Percentiles rank a stretch among this genome's conserved stretches.
These are phyloP conservation scores for Cataglyphis rosenhaueri DNA, from an alignment of 2,888 invertebrate genomes.

Conservation along the genomic window DNA sequence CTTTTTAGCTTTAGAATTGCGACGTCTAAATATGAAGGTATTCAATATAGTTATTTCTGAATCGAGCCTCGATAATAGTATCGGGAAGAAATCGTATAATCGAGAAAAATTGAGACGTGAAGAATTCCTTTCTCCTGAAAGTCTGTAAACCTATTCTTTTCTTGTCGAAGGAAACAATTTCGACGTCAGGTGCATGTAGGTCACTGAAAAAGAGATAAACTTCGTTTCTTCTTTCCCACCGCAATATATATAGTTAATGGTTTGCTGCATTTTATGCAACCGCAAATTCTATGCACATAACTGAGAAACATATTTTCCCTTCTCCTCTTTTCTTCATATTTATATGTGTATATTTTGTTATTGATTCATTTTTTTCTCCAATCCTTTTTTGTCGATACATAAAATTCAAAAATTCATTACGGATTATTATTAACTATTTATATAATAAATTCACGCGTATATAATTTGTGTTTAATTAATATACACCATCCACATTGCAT, in stretches of 20 bases:
- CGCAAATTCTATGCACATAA: not conserved
- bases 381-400: not conserved
- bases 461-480: not conserved
- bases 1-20: slow-evolving; percentile 12
- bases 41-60: slow-evolving; percentile 28
- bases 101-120: slow-evolving; percentile 29
- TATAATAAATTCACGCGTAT: not conserved
- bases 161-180: slow-evolving; percentile 65
- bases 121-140: not conserved
- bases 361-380: not conserved
- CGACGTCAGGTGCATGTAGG: slow-evolving; percentile 56
- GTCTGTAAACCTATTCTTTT: slow-evolving; percentile 46
- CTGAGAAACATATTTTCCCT: not conserved
- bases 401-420: not conserved
- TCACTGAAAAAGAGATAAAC: slow-evolving; percentile 41
- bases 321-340: not conserved
- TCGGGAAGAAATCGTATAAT: not conserved
- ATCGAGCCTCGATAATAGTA: slow-evolving; percentile 30
- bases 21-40: slow-evolving; percentile 8
- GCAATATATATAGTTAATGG: not conserved
- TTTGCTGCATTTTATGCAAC: not conserved
- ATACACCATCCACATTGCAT: not conserved
- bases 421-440: no score
- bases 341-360: not conserved
- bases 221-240: slow-evolving; percentile 10